These are phyloP conservation scores for Ptychoptera albimana DNA, from an alignment of 2,888 invertebrate genomes.

Conservation along the genomic window DNA sequence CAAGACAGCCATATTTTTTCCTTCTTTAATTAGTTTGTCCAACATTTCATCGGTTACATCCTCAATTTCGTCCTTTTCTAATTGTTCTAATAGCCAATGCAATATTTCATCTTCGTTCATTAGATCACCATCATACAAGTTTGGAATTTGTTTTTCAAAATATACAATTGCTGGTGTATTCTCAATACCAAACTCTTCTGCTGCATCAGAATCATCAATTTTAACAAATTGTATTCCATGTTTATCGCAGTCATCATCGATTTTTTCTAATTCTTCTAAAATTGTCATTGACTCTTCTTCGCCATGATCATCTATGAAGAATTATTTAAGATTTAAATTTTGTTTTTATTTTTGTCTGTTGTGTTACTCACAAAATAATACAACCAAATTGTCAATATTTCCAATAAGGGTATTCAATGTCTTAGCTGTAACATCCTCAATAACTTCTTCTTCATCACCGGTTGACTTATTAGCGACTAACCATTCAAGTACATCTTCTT, in stretches of 20 bases:
- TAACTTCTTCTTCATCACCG: constrained; percentile 84
- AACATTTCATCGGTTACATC: constrained; percentile 91
- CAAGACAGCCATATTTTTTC: constrained; percentile 74
- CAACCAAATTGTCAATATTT: constrained; percentile 81
- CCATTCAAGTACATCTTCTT: constrained; percentile 89
- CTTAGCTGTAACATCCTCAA: constrained; percentile 86
- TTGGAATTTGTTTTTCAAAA: constrained; percentile 86
- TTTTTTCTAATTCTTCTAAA: constrained; percentile 74
- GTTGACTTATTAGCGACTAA: constrained; percentile 84
- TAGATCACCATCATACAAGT: constrained; percentile 81
- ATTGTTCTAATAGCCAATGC: constrained; percentile 73
- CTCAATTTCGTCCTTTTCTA: constrained; percentile 87
- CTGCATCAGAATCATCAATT: constrained; percentile 74
- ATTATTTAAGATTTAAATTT: constrained; percentile 1
- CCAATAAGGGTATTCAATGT: constrained; percentile 74
- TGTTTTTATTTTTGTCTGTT: not conserved
- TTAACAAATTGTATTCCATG: constrained; percentile 88
- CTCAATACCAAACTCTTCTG: constrained; percentile 74
- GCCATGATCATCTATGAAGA: constrained; percentile 65
- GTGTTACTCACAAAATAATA: constrained; percentile 70
- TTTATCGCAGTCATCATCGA: constrained; percentile 85
- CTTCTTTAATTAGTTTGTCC: constrained; percentile 74
- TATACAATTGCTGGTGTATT: constrained; percentile 68
- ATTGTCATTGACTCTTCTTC: constrained; percentile 79
- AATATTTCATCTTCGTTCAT: constrained; percentile 79